Evolutionary conservation across 2,888 invertebrate species (phyloP).

Genomic region (Catocala fraxini): DNA sequence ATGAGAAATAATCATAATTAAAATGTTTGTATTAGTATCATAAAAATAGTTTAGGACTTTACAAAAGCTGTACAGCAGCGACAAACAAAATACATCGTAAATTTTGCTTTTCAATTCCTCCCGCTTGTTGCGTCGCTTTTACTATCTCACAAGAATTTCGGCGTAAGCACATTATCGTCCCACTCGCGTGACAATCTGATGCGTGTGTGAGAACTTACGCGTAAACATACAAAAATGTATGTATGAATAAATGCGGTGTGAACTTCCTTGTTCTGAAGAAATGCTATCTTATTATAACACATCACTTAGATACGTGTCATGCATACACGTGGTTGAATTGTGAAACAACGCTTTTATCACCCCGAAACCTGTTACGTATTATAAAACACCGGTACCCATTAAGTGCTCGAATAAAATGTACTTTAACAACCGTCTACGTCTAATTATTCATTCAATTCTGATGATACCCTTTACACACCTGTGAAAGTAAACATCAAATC

Average conservation of each 20-base stretch:
- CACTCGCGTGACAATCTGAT: constrained; percentile 77
- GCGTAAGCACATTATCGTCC: constrained; percentile 58
- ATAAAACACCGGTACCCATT: constrained; percentile 51
- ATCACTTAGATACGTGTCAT: constrained; percentile 40
- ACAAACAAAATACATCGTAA: no score
- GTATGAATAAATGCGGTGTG: constrained; percentile 71
- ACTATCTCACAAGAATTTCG: constrained; percentile 42
- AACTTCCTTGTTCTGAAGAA: constrained; percentile 53
- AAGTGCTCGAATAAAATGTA: constrained; percentile 55
- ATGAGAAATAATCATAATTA: no score
- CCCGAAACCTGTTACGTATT: constrained; percentile 46
- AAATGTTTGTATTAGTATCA: no score
- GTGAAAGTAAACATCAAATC: constrained; percentile 72
- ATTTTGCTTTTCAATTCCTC: no score
- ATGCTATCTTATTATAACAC: constrained; percentile 46
- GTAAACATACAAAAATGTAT: constrained; percentile 64
- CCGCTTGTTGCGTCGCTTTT: constrained; percentile 21
- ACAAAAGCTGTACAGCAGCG: no score
- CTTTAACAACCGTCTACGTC: constrained; percentile 55
- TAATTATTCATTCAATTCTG: constrained; percentile 66
- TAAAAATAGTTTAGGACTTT: no score
- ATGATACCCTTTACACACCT: constrained; percentile 62
- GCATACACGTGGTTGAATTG: constrained; percentile 26
- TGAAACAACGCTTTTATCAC: constrained; percentile 41
- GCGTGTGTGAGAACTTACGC: constrained; percentile 78